Conservation (phyloP, 2,888 invertebrate genomes). For the Halictus ligatus region DNA sequence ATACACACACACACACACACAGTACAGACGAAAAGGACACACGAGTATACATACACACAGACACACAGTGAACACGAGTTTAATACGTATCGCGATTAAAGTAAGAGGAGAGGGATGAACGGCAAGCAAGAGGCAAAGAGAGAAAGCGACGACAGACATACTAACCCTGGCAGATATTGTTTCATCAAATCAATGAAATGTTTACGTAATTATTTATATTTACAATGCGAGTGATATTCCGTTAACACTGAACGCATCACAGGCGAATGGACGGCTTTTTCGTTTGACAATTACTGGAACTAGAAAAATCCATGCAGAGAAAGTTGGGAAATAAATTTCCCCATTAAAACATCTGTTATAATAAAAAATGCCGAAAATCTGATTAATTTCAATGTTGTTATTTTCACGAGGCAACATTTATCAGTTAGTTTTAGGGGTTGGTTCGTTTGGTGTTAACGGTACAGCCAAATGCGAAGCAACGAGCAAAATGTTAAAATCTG, state of each 20-base stretch:
- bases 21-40: conserved; percentile 64
- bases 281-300: background rate
- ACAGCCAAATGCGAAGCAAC: background rate
- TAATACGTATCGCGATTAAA: conserved; percentile 24
- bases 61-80: conserved; percentile 34
- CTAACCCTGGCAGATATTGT: background rate
- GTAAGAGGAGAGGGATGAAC: conserved; percentile 38
- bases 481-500: no score
- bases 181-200: background rate
- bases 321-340: background rate
- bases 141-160: conserved; percentile 34
- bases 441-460: background rate
- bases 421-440: background rate
- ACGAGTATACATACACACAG: conserved; percentile 21
- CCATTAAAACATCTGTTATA: background rate
- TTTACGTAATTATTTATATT: background rate
- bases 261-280: no score
- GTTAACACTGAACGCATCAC: background rate
- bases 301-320: background rate
- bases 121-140: conserved; percentile 38
- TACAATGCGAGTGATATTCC: no score
- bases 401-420: background rate
- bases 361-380: background rate
- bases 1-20: conserved; percentile 36
- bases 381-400: background rate